Evolutionary conservation across 1,140 invertebrate species (phyloP), one percentile per base, ranked within the genome.

Genomic region (Calephelis nemesis): DNA sequence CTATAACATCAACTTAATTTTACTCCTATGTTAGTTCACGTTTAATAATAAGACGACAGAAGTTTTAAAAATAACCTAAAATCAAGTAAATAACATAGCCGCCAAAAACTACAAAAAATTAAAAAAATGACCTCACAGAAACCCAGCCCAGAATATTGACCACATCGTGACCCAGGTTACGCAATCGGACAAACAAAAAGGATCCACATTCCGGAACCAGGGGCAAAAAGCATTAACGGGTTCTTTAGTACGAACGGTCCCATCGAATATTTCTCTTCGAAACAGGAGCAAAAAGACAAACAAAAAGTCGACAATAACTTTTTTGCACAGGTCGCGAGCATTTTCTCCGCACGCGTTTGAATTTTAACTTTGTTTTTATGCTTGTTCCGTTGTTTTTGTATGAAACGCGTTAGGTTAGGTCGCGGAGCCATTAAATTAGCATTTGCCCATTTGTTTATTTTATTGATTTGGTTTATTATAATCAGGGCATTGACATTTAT

Each of bases 261-360:
- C 74, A 76, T 81, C 78, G 72, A 84, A 75, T 76, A 76, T 82
- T 84, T 81, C 75, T 78, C 73, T 71, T 68, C 63, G 54, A 79
- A 86, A 81, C 76, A 62, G 81, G 81, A 80, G 82, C 83, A 85
- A 87, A 87, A 87, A 87, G 77, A 74, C 63, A 13, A 58, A 74
- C 62, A 81, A 84, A 73, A 82, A 83, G 77, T 76, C 69, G 68
- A 84, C 78, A 85, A 85, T 85, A 75, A 79, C 64, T 60, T 87
- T 87, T 87, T 87, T 87, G 85, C 85, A 87, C 62, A 10, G 50
- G 50, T 66, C 54, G 50, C 54, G 15, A 58, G 63, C 82, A 85
- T 85, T 85, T 85, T 84, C 82, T 82, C 73, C 74, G 82, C 85
- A 85, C 85, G 85, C 75, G 84, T 82, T 76, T 76, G 83, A 82